Percentiles rank a stretch among this genome's conserved stretches.
These are phyloP conservation scores for Apostichopus parvimensis DNA, from an alignment of 35 echinoderm and acorn worm species.

Conservation along the genomic window DNA sequence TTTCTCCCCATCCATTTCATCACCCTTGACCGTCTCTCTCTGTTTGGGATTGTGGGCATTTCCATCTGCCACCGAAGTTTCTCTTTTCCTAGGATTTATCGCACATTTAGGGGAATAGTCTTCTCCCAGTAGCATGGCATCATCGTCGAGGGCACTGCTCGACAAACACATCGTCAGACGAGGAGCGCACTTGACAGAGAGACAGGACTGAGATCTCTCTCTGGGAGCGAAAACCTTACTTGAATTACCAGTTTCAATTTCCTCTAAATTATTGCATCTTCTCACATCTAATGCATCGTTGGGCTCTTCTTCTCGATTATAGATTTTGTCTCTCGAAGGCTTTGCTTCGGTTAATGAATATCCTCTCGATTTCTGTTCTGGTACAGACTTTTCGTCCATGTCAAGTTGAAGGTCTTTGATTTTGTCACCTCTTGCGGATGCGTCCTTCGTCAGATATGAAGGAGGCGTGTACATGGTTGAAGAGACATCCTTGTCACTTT, in stretches of 20 bases:
- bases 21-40: not conserved
- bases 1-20: not conserved
- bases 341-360: not conserved
- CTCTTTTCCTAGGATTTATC: not conserved
- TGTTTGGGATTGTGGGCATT: not conserved
- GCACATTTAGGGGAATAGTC: not conserved
- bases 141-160: not conserved
- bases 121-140: slow-evolving; percentile 5
- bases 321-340: not conserved
- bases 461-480: slow-evolving; percentile 40
- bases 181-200: not conserved
- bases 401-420: not conserved
- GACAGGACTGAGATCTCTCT: not conserved
- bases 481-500: slow-evolving; percentile 23
- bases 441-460: slow-evolving; percentile 18
- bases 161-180: not conserved
- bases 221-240: not conserved
- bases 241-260: not conserved
- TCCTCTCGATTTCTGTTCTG: not conserved
- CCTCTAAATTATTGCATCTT: not conserved
- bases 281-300: not conserved
- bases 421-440: not conserved
- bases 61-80: not conserved
- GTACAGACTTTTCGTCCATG: no score
- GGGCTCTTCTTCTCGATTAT: not conserved